phyloP scores from a whole-genome alignment of 1,140 invertebrate genomes.

The Nebria ingens region DNA sequence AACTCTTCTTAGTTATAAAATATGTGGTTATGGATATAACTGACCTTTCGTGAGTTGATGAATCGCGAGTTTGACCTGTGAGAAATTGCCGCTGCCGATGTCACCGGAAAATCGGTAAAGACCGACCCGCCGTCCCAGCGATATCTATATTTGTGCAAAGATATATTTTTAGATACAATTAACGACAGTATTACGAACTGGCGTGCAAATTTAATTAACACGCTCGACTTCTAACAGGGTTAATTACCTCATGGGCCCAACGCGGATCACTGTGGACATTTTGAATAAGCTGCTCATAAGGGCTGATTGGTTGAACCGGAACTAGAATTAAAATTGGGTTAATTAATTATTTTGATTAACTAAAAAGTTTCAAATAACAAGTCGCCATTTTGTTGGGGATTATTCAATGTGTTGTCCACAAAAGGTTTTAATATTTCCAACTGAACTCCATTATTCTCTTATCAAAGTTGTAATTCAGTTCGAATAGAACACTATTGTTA shows the following conservation, averaged over 20 bases:
- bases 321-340: too few species aligned
- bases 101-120: slow-evolving; percentile 39
- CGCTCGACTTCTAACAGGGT: slow-evolving; percentile 10
- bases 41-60: slow-evolving; percentile 71
- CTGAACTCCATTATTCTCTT: too few species aligned
- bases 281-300: slow-evolving; percentile 10
- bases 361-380: too few species aligned
- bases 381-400: too few species aligned
- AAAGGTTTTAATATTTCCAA: too few species aligned
- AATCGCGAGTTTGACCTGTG: slow-evolving; percentile 69
- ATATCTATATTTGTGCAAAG: slow-evolving; percentile 27
- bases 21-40: slow-evolving; percentile 13
- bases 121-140: slow-evolving; percentile 36
- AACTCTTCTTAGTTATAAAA: too few species aligned
- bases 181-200: too few species aligned
- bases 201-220: too few species aligned
- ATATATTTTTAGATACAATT: slow-evolving; percentile 11
- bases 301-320: not conserved
- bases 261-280: slow-evolving; percentile 33
- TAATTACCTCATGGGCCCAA: slow-evolving; percentile 35
- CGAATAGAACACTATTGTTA: too few species aligned
- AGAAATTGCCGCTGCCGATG: slow-evolving; percentile 76
- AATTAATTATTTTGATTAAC: too few species aligned
- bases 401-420: too few species aligned
- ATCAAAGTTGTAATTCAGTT: too few species aligned